Conservation (phyloP, 1,140 invertebrate species). For the Lamellibrachia luymesi region DNA sequence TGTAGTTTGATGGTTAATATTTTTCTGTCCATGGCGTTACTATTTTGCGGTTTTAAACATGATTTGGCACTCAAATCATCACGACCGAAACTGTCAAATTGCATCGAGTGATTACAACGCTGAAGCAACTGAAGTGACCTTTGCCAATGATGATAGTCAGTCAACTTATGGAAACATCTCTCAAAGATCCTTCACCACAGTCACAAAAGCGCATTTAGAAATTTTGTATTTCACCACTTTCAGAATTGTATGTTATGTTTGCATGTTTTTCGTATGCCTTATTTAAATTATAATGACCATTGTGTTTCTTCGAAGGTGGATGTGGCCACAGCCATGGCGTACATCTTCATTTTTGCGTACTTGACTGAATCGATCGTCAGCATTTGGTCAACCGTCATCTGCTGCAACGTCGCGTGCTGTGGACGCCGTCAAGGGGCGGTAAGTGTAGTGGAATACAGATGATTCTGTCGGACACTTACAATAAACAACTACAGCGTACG, state of each 20-base stretch:
- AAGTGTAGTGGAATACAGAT: not conserved
- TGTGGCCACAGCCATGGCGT: not conserved
- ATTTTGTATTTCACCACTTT: too few species aligned
- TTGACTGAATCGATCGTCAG: not conserved
- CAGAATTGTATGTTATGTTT: too few species aligned
- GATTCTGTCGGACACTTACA: not conserved
- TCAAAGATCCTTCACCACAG: too few species aligned
- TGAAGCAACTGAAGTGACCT: too few species aligned
- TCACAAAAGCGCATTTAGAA: too few species aligned
- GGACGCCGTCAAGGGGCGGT: not conserved
- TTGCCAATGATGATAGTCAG: too few species aligned
- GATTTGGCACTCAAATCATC: too few species aligned
- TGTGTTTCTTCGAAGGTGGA: not conserved
- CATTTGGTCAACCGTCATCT: not conserved
- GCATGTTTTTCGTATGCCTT: not conserved
- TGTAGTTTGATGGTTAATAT: too few species aligned
- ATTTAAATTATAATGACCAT: not conserved
- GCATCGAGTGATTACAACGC: too few species aligned
- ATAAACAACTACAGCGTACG: not conserved
- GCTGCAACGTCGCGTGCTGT: not conserved
- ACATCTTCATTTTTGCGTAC: not conserved
- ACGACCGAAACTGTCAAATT: too few species aligned
- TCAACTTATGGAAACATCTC: not conserved
- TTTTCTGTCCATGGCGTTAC: too few species aligned
- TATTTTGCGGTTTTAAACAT: too few species aligned